Base-by-base conservation (phyloP, 2,113 vertebrate genomes). In the Hippocampus guttulatus region DNA sequence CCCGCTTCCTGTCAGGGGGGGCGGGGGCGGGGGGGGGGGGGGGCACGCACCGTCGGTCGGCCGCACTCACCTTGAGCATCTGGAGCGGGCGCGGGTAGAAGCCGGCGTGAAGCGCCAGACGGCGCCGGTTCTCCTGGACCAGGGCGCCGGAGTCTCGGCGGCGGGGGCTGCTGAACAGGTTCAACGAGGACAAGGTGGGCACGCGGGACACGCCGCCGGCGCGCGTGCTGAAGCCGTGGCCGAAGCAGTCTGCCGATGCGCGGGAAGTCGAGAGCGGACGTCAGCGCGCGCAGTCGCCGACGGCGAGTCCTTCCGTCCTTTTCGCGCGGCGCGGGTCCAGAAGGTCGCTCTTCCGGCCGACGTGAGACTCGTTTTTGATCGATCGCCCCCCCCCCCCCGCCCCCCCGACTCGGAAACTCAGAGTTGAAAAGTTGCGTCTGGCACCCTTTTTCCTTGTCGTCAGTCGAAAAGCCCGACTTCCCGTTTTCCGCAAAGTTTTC, bases 181-280 rank as follows among this genome's bases (percentile, higher is more conserved):
- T 98, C 63, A 95, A 84, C 18, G 96, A 94, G 73, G 94, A 95
- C 66, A 98, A 84, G 2, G 94, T 94, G 1, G 91, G 89, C 87
- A 95, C 89, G 74, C 90, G 93, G 49, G 96, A 96, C 69, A 98
- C 94, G 0, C 96, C 96, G 25, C 96, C 96, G 14, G 82, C 54
- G 49, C 96, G 94, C 20, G 94, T 94, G 21, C 92, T 98, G 90
- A 98, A 98, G n/a, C 96, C 96, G 16, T 99, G 96, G 21, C 94
- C 89, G 71, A 99, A 98, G 67, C 79, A 80, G 15, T 90, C 87
- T 92, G 75, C 0, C 33, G 33, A 60, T 1, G 16, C 12, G 1
- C 15, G 3, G 15, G 1, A 0, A 3, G 15, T 8, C 23, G 33
- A 58, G 14, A 27, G 8, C 6, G 9, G 9, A 55, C 10, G 21